These are phyloP conservation scores for Protobothrops flavoviridis DNA, from an alignment of 2,113 vertebrate species.

Conservation along the genomic window DNA sequence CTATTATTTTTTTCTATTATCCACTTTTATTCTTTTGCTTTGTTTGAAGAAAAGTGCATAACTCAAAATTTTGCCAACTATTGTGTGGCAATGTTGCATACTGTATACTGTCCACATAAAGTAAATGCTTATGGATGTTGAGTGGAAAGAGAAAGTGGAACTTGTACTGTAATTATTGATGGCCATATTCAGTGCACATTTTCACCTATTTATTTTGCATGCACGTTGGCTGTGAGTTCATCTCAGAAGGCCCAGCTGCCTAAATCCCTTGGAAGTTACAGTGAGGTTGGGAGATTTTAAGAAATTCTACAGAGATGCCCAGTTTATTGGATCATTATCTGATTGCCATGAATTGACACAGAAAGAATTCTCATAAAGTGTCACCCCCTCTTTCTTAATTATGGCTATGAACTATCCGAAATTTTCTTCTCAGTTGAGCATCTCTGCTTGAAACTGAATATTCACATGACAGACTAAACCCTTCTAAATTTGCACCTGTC, in stretches of 20 bases:
- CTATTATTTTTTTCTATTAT: neutral
- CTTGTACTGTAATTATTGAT: slow-evolving; percentile 55
- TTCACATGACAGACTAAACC: neutral
- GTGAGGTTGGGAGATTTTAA: slow-evolving; percentile 34
- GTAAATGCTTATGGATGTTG: neutral
- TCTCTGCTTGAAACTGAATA: slow-evolving; percentile 1
- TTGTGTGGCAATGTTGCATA: neutral
- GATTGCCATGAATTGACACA: slow-evolving; percentile 36
- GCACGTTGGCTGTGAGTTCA: slow-evolving; percentile 60
- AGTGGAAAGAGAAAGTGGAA: neutral
- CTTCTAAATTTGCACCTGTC: neutral
- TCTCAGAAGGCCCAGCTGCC: slow-evolving; percentile 57
- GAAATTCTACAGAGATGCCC: slow-evolving; percentile 53
- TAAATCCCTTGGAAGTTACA: slow-evolving; percentile 46
- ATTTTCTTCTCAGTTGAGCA: slow-evolving; percentile 26
- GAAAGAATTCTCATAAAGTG: slow-evolving; percentile 46
- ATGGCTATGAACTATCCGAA: slow-evolving; percentile 35
- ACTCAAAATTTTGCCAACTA: neutral
- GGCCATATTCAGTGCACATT: slow-evolving; percentile 50
- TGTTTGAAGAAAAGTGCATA: neutral
- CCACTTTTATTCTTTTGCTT: neutral
- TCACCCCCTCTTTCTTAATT: slow-evolving; percentile 33
- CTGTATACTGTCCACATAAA: neutral
- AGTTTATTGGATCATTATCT: slow-evolving; percentile 58
- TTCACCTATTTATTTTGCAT: slow-evolving; percentile 59